Evolutionary conservation across 2,888 invertebrate genomes (phyloP).

Genomic region (Helicoverpa assulta): DNA sequence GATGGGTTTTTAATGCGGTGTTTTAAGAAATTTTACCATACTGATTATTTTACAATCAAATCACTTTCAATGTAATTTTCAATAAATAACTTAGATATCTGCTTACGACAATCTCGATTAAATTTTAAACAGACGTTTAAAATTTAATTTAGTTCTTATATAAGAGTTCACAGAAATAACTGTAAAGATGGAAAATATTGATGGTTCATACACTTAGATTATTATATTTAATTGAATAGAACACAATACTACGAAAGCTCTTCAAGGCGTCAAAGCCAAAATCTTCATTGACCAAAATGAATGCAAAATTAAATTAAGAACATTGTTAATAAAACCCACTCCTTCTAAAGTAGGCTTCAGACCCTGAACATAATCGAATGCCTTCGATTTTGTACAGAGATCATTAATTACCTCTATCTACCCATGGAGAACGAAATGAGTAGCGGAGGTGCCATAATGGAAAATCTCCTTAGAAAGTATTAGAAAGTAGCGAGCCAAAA

Average conservation of each 20-base stretch:
- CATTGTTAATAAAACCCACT: conserved; percentile 3
- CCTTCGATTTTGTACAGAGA: not conserved
- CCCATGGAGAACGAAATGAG: no score
- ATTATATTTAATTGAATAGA: not conserved
- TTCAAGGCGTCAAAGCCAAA: not conserved
- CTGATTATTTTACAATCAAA: not conserved
- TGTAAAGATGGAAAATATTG: no score
- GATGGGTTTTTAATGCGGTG: not conserved
- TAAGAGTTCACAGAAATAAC: no score
- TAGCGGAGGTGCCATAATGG: no score
- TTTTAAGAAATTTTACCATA: not conserved
- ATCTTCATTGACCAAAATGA: not conserved
- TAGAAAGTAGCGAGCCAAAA: no score
- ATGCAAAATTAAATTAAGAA: conserved; percentile 1
- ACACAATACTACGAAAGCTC: not conserved
- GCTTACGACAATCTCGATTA: no score
- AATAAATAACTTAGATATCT: no score
- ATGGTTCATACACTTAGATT: no score
- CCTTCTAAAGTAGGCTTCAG: not conserved
- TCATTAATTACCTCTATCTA: conserved; percentile 53
- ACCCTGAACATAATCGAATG: conserved; percentile 16
- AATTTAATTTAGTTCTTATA: no score
- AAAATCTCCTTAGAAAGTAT: no score
- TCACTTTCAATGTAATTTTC: no score
- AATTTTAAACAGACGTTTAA: no score